These are phyloP conservation scores for Papio anubis DNA, from an alignment of 2,113 vertebrate species.

Conservation along the genomic window DNA sequence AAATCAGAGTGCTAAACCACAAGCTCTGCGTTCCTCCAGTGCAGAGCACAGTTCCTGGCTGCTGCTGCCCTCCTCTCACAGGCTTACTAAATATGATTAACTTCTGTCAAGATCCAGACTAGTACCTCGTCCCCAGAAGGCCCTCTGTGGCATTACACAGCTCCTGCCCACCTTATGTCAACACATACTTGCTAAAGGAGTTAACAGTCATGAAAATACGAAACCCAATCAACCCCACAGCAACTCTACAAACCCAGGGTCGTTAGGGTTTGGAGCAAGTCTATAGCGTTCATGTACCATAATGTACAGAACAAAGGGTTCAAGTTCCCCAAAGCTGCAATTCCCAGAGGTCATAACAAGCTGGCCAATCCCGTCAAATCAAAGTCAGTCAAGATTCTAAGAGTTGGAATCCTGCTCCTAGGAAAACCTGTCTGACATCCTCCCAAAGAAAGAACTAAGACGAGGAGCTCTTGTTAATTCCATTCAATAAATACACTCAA, in stretches of 20 bases:
- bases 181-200: not conserved
- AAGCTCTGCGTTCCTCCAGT: not conserved
- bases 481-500: not conserved
- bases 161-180: not conserved
- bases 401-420: not conserved
- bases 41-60: not conserved
- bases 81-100: not conserved
- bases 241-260: not conserved
- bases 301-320: not conserved
- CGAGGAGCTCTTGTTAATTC: not conserved
- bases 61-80: not conserved
- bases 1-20: not conserved
- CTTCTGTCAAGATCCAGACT: not conserved
- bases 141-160: not conserved
- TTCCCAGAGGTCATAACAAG: not conserved
- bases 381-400: not conserved
- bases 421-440: not conserved
- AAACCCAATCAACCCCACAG: not conserved
- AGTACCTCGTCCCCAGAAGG: not conserved
- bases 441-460: not conserved
- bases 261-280: not conserved
- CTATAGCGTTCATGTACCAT: not conserved
- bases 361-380: not conserved
- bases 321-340: not conserved
- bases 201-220: not conserved